These are phyloP conservation scores for Martes martes DNA, from an alignment of 2,113 vertebrate species.

Conservation along the genomic window DNA sequence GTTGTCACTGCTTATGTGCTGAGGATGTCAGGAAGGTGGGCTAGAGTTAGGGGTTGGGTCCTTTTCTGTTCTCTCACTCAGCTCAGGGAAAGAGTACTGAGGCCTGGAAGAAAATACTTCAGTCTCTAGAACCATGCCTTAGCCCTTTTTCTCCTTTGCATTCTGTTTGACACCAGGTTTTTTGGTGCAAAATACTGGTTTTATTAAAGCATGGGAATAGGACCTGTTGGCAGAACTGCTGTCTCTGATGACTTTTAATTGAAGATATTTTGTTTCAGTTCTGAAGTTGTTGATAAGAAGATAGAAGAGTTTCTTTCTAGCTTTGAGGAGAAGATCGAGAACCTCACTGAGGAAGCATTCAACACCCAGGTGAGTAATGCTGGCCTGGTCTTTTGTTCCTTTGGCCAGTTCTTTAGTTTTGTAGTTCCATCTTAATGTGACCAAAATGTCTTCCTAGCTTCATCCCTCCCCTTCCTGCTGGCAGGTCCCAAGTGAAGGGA, in stretches of 20 bases:
- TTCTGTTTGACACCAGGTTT: not conserved
- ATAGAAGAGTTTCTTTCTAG: constrained; percentile 94
- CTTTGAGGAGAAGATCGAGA: constrained; percentile 89
- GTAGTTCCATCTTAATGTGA: not conserved
- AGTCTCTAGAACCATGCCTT: not conserved
- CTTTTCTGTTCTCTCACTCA: not conserved
- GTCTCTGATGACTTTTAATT: not conserved
- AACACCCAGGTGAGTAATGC: constrained; percentile 85
- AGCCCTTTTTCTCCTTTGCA: not conserved
- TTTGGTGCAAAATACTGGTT: not conserved
- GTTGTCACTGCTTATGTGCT: not conserved
- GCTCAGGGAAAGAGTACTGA: not conserved
- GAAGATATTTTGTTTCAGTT: constrained; percentile 81
- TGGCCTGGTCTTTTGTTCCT: not conserved
- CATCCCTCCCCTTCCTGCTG: not conserved
- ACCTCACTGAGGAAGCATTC: constrained; percentile 92
- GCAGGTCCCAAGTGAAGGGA: not conserved
- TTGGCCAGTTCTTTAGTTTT: not conserved
- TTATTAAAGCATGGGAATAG: not conserved
- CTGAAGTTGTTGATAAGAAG: constrained; percentile 93
- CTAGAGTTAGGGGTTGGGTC: not conserved
- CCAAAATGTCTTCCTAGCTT: not conserved
- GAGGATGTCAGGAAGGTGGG: not conserved
- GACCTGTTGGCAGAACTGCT: not conserved
- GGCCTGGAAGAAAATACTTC: not conserved